Percentiles rank a stretch among this genome's conserved stretches.
Evolutionary conservation across 2,797 vertebrate genomes (phyloP).

Genomic region (Danionella dracula): DNA sequence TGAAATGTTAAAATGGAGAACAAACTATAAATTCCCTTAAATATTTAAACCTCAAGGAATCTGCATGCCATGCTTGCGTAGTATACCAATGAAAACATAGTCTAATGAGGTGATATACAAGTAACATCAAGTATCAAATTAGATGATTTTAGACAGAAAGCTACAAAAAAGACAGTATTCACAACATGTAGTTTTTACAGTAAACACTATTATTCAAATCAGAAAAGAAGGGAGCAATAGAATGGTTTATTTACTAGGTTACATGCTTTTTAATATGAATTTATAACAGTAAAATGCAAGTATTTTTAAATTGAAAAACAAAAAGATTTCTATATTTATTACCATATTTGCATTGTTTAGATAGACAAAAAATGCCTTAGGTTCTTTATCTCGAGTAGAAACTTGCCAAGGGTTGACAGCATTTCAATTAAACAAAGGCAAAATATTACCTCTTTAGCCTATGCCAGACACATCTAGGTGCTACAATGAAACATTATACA

Average conservation of each 20-base stretch:
- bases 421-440: conserved; percentile 11
- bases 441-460: background rate
- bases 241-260: conserved; percentile 31
- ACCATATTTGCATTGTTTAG: conserved; percentile 17
- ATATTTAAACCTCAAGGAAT: background rate
- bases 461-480: conserved; percentile 41
- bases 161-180: conserved; percentile 35
- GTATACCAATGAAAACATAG: conserved; percentile 11
- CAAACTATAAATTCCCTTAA: too few species aligned
- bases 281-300: conserved; percentile 46
- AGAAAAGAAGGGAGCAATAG: too few species aligned
- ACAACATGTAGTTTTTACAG: conserved; percentile 11
- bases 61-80: conserved; percentile 27
- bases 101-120: conserved; percentile 16
- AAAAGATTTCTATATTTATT: conserved; percentile 40
- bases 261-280: conserved; percentile 43
- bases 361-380: conserved; percentile 18
- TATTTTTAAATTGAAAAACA: conserved; percentile 43
- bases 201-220: conserved; percentile 23
- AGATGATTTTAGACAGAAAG: background rate
- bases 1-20: too few species aligned
- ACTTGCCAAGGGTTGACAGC: conserved; percentile 7
- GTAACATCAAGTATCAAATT: background rate
- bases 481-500: conserved; percentile 33
- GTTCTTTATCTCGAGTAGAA: background rate